Conservation (phyloP, 2,888 invertebrate genomes). For the Epistrophe grossulariae region DNA sequence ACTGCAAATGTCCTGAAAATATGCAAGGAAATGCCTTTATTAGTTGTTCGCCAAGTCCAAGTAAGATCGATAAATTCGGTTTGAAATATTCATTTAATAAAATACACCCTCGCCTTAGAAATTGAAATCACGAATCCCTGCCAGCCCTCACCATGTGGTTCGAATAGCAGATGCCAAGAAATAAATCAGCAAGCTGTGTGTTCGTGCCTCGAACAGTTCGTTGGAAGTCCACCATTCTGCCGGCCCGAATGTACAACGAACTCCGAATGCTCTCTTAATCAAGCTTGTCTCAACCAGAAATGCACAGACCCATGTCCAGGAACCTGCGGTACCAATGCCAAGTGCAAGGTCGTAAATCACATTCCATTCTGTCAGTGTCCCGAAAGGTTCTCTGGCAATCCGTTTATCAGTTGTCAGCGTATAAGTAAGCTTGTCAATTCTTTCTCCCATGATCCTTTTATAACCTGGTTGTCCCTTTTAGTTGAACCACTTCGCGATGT, state of each 20-base stretch:
- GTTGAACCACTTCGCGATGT: conserved; percentile 79
- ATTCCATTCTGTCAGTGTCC: conserved; percentile 90
- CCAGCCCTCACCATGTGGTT: conserved; percentile 87
- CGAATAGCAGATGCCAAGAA: conserved; percentile 87
- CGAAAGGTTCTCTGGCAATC: conserved; percentile 87
- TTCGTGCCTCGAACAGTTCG: conserved; percentile 87
- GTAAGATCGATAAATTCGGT: conserved; percentile 81
- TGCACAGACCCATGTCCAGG: conserved; percentile 90
- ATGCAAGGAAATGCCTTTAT: conserved; percentile 90
- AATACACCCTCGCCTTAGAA: conserved; percentile 77
- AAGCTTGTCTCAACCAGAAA: conserved; percentile 89
- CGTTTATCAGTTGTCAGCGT: conserved; percentile 86
- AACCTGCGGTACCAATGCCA: conserved; percentile 89
- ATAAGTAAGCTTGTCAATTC: conserved; percentile 84
- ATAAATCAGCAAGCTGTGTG: conserved; percentile 88
- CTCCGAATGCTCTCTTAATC: conserved; percentile 89
- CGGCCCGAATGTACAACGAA: conserved; percentile 90
- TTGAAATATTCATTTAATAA: background rate
- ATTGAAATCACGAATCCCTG: conserved; percentile 83
- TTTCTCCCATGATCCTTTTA: conserved; percentile 89
- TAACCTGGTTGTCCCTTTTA: conserved; percentile 80
- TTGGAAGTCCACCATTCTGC: conserved; percentile 88
- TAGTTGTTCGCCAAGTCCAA: conserved; percentile 85
- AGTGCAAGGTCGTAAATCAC: conserved; percentile 91
- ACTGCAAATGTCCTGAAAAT: conserved; percentile 86